A percentile compares a stretch with the other conserved stretches of the same genome.
Evolutionary conservation across 2,113 vertebrate genomes (phyloP).

Genomic region (Chelonoidis abingdonii): DNA sequence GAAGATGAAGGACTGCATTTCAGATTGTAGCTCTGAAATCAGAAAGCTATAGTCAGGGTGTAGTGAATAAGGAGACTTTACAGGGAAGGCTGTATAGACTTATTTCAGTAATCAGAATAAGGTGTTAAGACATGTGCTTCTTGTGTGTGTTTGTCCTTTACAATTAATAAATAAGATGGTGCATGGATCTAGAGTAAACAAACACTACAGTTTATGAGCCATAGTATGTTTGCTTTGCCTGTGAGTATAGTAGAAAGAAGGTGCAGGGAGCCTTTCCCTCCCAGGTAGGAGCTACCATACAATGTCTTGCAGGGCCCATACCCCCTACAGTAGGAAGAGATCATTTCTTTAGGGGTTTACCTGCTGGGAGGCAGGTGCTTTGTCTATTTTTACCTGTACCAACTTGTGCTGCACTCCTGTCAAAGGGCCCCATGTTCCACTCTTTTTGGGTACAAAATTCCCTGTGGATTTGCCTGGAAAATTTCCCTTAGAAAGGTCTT

Average conservation of each 20-base stretch:
- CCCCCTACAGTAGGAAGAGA: neutral
- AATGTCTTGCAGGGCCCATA: neutral
- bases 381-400: neutral
- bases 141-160: neutral
- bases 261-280: neutral
- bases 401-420: neutral
- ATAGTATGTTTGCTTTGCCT: neutral
- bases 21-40: neutral
- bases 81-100: neutral
- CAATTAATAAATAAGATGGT: neutral
- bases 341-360: neutral
- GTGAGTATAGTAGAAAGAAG: fast-evolving
- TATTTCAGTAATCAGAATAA: neutral
- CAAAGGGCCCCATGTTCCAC: neutral
- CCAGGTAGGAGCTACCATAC: neutral
- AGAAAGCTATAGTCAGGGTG: neutral
- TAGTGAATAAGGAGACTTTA: neutral
- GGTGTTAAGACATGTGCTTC: neutral
- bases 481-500: neutral
- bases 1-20: neutral
- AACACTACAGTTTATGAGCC: neutral
- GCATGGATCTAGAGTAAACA: neutral
- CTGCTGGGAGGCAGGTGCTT: neutral
- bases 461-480: neutral
- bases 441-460: neutral